phyloP scores from a whole-genome alignment of 1,140 invertebrate genomes.

The Phortica variegata region DNA sequence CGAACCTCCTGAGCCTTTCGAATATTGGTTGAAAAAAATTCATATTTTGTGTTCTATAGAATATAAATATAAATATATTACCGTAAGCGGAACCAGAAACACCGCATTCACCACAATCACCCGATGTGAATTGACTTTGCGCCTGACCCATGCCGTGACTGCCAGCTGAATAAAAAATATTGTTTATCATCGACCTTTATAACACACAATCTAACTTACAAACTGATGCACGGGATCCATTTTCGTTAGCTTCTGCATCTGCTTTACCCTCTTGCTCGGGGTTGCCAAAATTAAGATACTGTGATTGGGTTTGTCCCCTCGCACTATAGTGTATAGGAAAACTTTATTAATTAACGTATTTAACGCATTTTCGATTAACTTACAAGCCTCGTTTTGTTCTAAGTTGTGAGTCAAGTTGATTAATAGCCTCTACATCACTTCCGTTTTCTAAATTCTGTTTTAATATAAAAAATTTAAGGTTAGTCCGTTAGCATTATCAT shows the following conservation, averaged over 20 bases:
- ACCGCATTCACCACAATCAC: constrained; percentile 60
- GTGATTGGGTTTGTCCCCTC: constrained; percentile 78
- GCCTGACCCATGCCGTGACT: constrained; percentile 78
- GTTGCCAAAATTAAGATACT: constrained; percentile 70
- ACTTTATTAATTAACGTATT: not conserved
- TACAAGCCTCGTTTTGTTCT: constrained; percentile 44
- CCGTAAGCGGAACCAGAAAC: constrained; percentile 22
- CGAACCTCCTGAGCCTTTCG: constrained; percentile 14
- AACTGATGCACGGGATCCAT: constrained; percentile 72
- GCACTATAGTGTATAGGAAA: constrained; percentile 19
- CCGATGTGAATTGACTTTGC: constrained; percentile 69
- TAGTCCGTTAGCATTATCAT: constrained; percentile 32
- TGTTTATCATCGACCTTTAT: not conserved
- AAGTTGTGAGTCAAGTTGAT: constrained; percentile 15
- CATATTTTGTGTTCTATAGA: too few relatives aligned
- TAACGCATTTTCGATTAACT: constrained; percentile 17
- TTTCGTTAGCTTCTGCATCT: constrained; percentile 72
- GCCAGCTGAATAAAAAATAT: constrained; percentile 59
- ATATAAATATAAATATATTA: not conserved
- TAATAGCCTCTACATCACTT: constrained; percentile 20
- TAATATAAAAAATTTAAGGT: constrained; percentile 17
- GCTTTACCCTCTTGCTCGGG: constrained; percentile 69
- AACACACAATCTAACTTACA: constrained; percentile 61
- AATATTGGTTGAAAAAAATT: not conserved
- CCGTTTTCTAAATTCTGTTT: constrained; percentile 12